These are phyloP conservation scores for Mesodorylaimus sp. DNA, from an alignment of 2,888 invertebrate species.

Conservation along the genomic window DNA sequence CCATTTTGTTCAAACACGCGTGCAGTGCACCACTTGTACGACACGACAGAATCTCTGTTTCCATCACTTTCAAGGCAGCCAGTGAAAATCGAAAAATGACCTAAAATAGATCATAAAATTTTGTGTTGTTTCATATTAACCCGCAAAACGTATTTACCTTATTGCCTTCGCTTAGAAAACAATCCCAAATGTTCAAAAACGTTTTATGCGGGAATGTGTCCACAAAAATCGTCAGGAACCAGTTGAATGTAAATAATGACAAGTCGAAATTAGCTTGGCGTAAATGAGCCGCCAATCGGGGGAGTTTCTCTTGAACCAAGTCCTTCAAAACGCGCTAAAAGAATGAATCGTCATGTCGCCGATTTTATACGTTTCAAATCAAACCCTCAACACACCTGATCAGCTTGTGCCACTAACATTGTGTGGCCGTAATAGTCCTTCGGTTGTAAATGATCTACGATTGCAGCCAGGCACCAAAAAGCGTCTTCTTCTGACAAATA, in stretches of 20 bases:
- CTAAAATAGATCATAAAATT: constrained; percentile 25
- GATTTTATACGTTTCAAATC: constrained; percentile 2
- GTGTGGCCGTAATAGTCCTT: constrained; percentile 38
- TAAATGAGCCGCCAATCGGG: constrained; percentile 35
- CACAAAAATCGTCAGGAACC: constrained; percentile 42
- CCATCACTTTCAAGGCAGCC: constrained; percentile 37
- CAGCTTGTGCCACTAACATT: constrained; percentile 39
- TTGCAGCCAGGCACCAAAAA: constrained; percentile 40
- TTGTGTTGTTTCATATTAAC: too few species aligned
- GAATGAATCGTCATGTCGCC: neutral
- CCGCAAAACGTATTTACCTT: constrained; percentile 33
- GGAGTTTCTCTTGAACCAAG: constrained; percentile 38
- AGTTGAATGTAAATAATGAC: constrained; percentile 39
- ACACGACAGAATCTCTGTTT: constrained; percentile 35
- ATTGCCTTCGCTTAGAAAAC: constrained; percentile 40
- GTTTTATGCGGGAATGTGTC: constrained; percentile 38
- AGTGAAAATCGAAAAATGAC: constrained; percentile 40
- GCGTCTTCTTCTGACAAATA: constrained; percentile 41
- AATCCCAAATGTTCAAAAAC: constrained; percentile 40
- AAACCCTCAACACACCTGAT: constrained; percentile 28
- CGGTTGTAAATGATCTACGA: constrained; percentile 39
- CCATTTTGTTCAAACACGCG: constrained; percentile 35
- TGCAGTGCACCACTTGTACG: constrained; percentile 21
- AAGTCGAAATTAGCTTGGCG: constrained; percentile 35
- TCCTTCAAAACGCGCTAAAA: constrained; percentile 38